Base-by-base conservation (phyloP, 2,797 vertebrate species). In the Borostomias antarcticus region DNA sequence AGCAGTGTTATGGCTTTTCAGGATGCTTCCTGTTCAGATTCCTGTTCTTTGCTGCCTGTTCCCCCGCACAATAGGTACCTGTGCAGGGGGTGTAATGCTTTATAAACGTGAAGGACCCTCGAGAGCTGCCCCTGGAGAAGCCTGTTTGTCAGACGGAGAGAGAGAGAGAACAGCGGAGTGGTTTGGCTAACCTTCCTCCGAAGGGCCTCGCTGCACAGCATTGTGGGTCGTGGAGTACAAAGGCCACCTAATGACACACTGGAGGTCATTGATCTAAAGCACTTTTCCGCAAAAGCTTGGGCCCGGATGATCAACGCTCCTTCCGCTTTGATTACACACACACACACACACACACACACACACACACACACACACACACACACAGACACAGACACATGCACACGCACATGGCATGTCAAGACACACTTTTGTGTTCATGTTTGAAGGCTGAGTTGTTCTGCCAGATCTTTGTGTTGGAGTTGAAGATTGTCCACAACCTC, bases 241-340 rank as follows among this genome's bases (percentile, higher is more conserved):
- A 92, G 90, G 91, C 91, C 86, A 82, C 91, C 94, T 95, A 93
- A 89, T 90, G 90, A 89, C 92, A 91, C 88, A 91, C 89, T 89
- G 92, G 89, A 88, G 90, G 92, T 92, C 95, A 95, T 94, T 93
- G 93, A 95, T 96, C 94, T 95, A 95, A 96, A 93, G 93, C 82
- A 80, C 80, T 78, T 70, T 25, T 26, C 82, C 80, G 80, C 79
- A 81, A 80, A 60, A 69, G 21, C 25, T 11, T 21, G n/a, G 40
- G 32, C 57, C 21, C 66, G 70, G 79, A 76, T 80, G 79, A 79
- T 76, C 26, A 10, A 43, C 33, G 19, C 25, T 29, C 32, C 35
- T 40, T 37, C 58, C 19, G n/a, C 33, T 40, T 58, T 37, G 5
- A 58, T 58, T 58, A 32, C 58, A 75, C 57, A 84, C 80, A 86